Base-by-base conservation (phyloP, 2,888 invertebrate species). In the Dione vanillae region DNA sequence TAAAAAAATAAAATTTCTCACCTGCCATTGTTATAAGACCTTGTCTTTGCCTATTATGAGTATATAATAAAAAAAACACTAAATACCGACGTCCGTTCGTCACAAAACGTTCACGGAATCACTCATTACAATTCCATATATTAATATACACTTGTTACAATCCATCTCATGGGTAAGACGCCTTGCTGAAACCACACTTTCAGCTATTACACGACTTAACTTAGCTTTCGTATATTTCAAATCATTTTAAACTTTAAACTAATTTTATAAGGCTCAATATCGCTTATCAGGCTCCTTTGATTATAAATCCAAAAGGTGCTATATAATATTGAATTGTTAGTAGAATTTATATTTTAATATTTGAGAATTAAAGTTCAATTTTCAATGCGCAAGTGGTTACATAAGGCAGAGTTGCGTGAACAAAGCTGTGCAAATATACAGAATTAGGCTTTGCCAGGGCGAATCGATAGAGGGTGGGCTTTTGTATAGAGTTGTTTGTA, bases 391-490 rank as follows among this genome's bases (percentile, higher is more conserved):
- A 0, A 0, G 0, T n/a, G 10, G 20, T 61, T 40, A 61, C 51
- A 68, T 70, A 58, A 56, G 72, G 27, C 40, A 16, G 5, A 27
- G 43, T 62, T 43, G 62, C 51, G 41, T 62, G 52, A 47, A 43
- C 10, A 10, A 47, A 27, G 19, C 35, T 56, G 47, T 76, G 81
- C 87, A 87, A 89, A 88, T 86, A 86, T 81, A 83, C 83, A 83
- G 86, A 87, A 87, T 87, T 87, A 89, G 87, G 86, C 85, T 89
- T 83, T 83, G 78, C 79, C 78, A 82, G 80, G 78, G 81, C 81
- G 83, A 87, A 91, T 91, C 91, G 88, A 91, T 91, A 90, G 80
- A 86, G 84, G 87, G 85, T 80, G 82, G 80, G 77, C 80, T 80
- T 74, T 72, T 62, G n/a, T 3, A 10, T 80, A 88, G 86, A 77